phyloP scores from a whole-genome alignment of 2,888 invertebrate genomes.

The Agrochola macilenta region DNA sequence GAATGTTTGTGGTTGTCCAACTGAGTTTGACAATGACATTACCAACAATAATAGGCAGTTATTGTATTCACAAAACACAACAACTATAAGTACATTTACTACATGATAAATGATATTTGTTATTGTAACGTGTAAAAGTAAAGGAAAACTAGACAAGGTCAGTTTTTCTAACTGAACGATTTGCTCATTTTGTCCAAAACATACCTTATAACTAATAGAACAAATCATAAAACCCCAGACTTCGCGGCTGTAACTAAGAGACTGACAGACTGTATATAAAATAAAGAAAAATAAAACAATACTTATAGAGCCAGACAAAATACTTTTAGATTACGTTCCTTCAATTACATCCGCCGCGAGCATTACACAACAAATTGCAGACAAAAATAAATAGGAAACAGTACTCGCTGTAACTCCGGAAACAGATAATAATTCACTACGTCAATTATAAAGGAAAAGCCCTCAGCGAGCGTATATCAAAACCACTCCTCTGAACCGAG shows the following conservation, averaged over 20 bases:
- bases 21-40: background rate
- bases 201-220: too few relatives aligned
- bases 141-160: too few relatives aligned
- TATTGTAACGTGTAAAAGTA: too few relatives aligned
- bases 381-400: slow-evolving; percentile 49
- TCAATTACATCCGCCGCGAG: slow-evolving; percentile 25
- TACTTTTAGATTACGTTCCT: slow-evolving; percentile 14
- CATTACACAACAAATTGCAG: slow-evolving; percentile 34
- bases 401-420: slow-evolving; percentile 39
- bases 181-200: too few relatives aligned
- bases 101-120: too few relatives aligned
- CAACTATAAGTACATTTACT: too few relatives aligned
- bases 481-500: slow-evolving; percentile 50
- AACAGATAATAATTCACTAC: slow-evolving; percentile 39
- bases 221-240: background rate
- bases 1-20: background rate
- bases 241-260: background rate
- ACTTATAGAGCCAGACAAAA: background rate
- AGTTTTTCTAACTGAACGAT: too few relatives aligned
- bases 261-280: background rate
- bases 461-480: slow-evolving; percentile 42
- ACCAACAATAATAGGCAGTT: background rate
- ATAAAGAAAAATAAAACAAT: background rate
- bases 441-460: slow-evolving; percentile 61
- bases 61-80: background rate